Base-by-base conservation (phyloP, 2,888 invertebrate species). In the Coecobrya sp. region DNA sequence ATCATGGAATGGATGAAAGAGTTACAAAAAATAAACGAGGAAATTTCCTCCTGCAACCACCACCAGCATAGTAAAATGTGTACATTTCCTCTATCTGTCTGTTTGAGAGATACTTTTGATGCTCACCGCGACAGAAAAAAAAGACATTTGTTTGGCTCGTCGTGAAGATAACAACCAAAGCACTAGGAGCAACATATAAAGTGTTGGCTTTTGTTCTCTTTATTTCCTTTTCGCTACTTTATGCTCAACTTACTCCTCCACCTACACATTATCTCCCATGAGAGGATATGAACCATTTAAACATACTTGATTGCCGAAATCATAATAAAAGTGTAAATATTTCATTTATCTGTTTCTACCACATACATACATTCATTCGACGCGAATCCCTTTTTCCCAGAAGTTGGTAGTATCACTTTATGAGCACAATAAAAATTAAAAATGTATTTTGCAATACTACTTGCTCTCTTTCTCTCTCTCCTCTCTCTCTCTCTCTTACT, bases 371-470 rank as follows among this genome's bases (percentile, higher is more conserved):
- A 16, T 55, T n/a, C n/a, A 62, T 62, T 22, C 62, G 7, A 22
- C 19, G 7, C 22, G 25, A 62, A n/a, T n/a, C n/a, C n/a, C n/a
- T n/a, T n/a, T n/a, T n/a, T n/a, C n/a, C n/a, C 5, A 55, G 55
- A 55, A 52, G 52, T 55, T 1, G 0, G n/a, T 55, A 11, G 55
- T 22, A 13, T 62, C 16, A 25, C 25, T 62, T 62, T 62, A 62
- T 62, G 22, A 62, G 10, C 25, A 11, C 25, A 8, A 62, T 62
- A 62, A 62, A 62, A 62, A 62, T 62, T 62, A 62, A 62, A 62
- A 25, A 22, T 36, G 36, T 36, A 36, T 36, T n/a, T 22, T 25
- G 25, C 19, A 62, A 62, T 62, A 25, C 62, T 22, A 62, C 62
- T 59, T 19, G 5, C n/a, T n/a, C n/a, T 3, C 52, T 59, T 59